Conservation (phyloP, 2,113 vertebrate genomes). For the Cryptotis parvus region DNA sequence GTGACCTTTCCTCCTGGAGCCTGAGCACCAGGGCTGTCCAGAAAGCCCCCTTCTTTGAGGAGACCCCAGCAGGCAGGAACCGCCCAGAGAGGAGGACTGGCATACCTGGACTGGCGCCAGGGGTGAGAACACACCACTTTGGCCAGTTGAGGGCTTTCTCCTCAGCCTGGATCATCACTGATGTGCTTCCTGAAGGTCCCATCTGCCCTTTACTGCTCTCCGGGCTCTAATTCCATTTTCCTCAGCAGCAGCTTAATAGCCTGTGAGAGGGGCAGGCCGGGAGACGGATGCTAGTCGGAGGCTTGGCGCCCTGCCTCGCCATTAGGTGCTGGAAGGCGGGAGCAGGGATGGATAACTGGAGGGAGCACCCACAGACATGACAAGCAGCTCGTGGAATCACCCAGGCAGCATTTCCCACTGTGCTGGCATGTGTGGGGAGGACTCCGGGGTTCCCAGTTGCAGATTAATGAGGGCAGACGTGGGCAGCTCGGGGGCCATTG, state of each 20-base stretch:
- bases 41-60: not conserved
- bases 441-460: not conserved
- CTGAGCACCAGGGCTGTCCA: not conserved
- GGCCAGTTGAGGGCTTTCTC: not conserved
- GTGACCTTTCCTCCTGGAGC: not conserved
- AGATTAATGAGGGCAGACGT: constrained; percentile 5
- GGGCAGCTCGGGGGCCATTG: not conserved
- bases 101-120: not conserved
- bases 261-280: constrained; percentile 52
- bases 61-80: not conserved
- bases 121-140: not conserved
- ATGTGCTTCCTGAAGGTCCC: not conserved
- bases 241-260: constrained; percentile 61
- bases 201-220: constrained; percentile 43
- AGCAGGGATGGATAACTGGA: not conserved
- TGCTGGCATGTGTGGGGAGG: not conserved
- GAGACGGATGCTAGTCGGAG: constrained; percentile 61
- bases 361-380: constrained; percentile 13
- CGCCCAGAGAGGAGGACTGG: no score
- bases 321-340: constrained; percentile 43
- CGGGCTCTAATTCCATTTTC: constrained; percentile 42
- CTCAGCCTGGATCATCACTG: constrained; percentile 40
- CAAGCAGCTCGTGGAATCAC: not conserved
- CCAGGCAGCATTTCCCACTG: not conserved
- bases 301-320: constrained; percentile 50